These are phyloP conservation scores for Opisthograptis luteolata DNA, from an alignment of 2,888 invertebrate genomes.

Conservation along the genomic window DNA sequence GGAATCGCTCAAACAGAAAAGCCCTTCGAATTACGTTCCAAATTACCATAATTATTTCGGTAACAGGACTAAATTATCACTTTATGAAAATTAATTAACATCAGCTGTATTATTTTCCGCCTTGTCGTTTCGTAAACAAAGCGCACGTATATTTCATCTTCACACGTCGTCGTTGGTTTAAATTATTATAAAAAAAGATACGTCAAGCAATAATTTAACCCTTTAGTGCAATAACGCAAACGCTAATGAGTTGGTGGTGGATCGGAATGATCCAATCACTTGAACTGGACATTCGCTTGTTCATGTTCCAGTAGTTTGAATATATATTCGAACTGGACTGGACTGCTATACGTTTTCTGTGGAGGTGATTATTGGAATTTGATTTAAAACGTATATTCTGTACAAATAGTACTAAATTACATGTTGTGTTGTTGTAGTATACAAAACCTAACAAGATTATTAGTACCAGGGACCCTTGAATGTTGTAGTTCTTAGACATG, in stretches of 20 bases:
- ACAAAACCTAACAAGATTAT: too few relatives aligned
- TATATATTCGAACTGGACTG: too few relatives aligned
- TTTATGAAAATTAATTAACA: conserved; percentile 19
- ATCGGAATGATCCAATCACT: conserved; percentile 18
- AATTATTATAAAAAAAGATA: conserved; percentile 24
- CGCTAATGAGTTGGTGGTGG: conserved; percentile 48
- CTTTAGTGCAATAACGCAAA: conserved; percentile 37
- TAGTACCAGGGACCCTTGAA: too few relatives aligned
- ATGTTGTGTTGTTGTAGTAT: too few relatives aligned
- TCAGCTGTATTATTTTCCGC: conserved; percentile 25
- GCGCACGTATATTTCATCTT: conserved; percentile 35
- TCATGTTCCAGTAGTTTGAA: too few relatives aligned
- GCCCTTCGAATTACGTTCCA: background rate
- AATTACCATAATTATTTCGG: conserved; percentile 13
- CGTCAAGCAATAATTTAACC: conserved; percentile 46
- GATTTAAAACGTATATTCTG: too few relatives aligned
- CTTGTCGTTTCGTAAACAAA: conserved; percentile 26
- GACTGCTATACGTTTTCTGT: too few relatives aligned
- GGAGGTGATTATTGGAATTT: too few relatives aligned
- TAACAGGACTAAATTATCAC: conserved; percentile 16
- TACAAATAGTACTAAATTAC: too few relatives aligned
- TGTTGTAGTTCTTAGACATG: too few relatives aligned
- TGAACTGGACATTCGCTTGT: background rate
- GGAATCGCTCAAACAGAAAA: background rate
- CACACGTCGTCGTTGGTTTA: conserved; percentile 31